Evolutionary conservation across 2,888 invertebrate genomes (phyloP).

Genomic region (Xylophagus ater): DNA sequence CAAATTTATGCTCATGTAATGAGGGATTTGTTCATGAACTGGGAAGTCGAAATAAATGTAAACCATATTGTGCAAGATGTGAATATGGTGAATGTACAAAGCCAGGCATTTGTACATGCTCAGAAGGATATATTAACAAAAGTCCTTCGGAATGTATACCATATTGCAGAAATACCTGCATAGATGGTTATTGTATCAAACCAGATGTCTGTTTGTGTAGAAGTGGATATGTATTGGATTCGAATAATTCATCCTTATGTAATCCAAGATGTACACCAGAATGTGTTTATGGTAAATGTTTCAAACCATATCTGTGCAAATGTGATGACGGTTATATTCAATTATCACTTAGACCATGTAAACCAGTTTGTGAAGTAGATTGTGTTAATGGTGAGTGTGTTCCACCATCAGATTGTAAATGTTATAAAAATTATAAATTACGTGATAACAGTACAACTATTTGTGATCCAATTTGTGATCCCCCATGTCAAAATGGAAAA

Average conservation of each 20-base stretch:
- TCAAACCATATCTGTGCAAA: conserved; percentile 46
- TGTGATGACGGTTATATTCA: conserved; percentile 40
- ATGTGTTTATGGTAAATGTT: conserved; percentile 38
- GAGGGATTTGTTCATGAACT: conserved; percentile 30
- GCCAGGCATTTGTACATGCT: conserved; percentile 20
- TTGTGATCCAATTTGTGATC: conserved; percentile 32
- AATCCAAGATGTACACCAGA: conserved; percentile 4
- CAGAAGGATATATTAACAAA: conserved; percentile 36
- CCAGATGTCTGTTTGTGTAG: conserved; percentile 19
- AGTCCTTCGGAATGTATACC: conserved; percentile 5
- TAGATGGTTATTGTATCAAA: conserved; percentile 25
- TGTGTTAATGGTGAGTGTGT: conserved; percentile 17
- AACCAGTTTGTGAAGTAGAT: conserved; percentile 28
- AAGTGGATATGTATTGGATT: neutral
- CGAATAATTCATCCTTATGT: neutral
- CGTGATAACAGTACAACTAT: conserved; percentile 24
- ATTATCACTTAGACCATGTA: conserved; percentile 20
- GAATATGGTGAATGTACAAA: conserved; percentile 27
- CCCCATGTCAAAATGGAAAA: conserved; percentile 33
- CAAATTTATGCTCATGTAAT: conserved; percentile 47
- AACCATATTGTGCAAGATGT: conserved; percentile 44
- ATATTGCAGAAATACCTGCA: conserved; percentile 12
- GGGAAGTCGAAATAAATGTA: conserved; percentile 30
- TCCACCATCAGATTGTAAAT: conserved; percentile 26
- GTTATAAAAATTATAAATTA: conserved; percentile 28